Base-by-base conservation (phyloP, 2,113 vertebrate genomes). In the Sinocyclocheilus rhinocerous region DNA sequence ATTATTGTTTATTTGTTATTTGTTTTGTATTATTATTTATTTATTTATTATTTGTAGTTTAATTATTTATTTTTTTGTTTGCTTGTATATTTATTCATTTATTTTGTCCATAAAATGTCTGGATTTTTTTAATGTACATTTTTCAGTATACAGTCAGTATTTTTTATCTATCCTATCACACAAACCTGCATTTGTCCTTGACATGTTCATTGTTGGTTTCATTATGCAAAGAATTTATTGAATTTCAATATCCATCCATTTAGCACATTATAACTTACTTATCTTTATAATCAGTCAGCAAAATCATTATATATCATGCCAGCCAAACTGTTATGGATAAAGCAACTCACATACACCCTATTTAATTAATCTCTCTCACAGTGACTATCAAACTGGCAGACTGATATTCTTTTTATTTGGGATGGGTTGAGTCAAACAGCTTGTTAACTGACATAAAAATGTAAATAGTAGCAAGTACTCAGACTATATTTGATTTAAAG, bases 181-280 rank as follows among this genome's bases (percentile, higher is more conserved):
- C 39, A 4, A 20, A 22, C 15, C 16, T 4, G 1, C 0, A 10
- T 36, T 36, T 70, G 18, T 70, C 67, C 18, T 70, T 70, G 33
- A 70, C 8, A 70, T 70, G 4, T 70, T 70, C 16, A 11, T 39
- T 39, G 67, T 70, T 70, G 67, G 8, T 39, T 72, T 72, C 24
- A 18, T 76, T 52, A 52, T 55, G 15, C 24, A 52, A 52, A 29
- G 0, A 20, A 18, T 72, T 57, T 2, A 77, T 20, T 52, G 16
- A 77, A 33, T 55, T 77, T 33, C 48, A 77, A 52, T 20, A 59
- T 79, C 52, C 26, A n/a, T 72, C 69, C 20, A 22, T 73, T 73
- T 42, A 36, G 16, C 33, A 15, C 24, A 26, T 26, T 65, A 72
- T 9, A 72, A 42, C 2, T 73, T 73, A 20, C 12, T 73, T 11